These are phyloP conservation scores for Paramuricea clavata DNA, from an alignment of 92 coral and sea anemone species.

Conservation along the genomic window DNA sequence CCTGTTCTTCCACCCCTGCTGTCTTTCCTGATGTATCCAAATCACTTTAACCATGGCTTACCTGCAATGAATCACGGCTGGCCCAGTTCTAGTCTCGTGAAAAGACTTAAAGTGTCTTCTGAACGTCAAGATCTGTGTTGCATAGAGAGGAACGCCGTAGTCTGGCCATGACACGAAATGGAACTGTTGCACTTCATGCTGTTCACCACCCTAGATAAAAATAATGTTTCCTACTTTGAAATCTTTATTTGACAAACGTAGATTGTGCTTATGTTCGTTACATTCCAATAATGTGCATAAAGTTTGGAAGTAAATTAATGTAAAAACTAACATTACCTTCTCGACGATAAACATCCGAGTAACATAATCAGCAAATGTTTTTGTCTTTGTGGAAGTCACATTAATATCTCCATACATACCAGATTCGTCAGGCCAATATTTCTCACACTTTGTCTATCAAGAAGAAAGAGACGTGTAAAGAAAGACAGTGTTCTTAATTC, in stretches of 20 bases:
- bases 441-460: slow-evolving; percentile 4
- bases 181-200: not conserved
- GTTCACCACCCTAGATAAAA: slow-evolving; percentile 7
- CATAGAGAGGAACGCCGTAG: slow-evolving; percentile 12
- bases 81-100: not conserved
- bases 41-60: not conserved
- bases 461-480: not conserved
- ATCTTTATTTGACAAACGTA: too few relatives aligned
- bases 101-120: slow-evolving; percentile 6
- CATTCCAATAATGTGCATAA: too few relatives aligned
- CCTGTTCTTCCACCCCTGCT: not conserved
- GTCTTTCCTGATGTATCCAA: not conserved
- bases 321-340: not conserved
- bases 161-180: slow-evolving; percentile 11
- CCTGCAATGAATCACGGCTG: slow-evolving; percentile 22
- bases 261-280: too few relatives aligned
- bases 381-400: not conserved
- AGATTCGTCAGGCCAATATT: slow-evolving; percentile 17
- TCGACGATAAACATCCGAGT: not conserved
- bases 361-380: slow-evolving; percentile 24
- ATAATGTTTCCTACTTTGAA: too few relatives aligned
- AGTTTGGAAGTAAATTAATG: not conserved
- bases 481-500: not conserved
- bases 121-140: slow-evolving; percentile 5
- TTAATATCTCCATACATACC: slow-evolving; percentile 5